Percentiles rank a stretch among this genome's conserved stretches.
These are phyloP conservation scores for Prionailurus viverrinus DNA, from an alignment of 2,113 vertebrate genomes.

Conservation along the genomic window DNA sequence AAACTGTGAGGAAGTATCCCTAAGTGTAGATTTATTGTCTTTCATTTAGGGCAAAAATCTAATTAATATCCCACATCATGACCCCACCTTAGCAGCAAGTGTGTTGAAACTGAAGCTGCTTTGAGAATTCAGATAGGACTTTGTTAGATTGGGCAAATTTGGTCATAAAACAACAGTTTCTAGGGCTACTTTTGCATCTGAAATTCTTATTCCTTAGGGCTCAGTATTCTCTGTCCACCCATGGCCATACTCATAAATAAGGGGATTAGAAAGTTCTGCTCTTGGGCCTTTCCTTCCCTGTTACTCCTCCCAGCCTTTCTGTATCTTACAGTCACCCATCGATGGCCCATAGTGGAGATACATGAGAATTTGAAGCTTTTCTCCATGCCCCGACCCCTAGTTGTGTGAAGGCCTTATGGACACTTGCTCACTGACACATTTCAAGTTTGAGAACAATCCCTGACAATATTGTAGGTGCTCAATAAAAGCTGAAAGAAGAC, in stretches of 20 bases:
- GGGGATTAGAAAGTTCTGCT: neutral
- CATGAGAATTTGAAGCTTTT: neutral
- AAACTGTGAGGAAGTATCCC: conserved; percentile 34
- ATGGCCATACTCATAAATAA: neutral
- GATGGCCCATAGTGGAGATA: neutral
- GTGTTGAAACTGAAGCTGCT: conserved; percentile 64
- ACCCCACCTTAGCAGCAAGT: conserved; percentile 21
- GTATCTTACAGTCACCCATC: neutral
- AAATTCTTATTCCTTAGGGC: neutral
- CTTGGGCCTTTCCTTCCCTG: neutral
- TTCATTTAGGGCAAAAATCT: conserved; percentile 16
- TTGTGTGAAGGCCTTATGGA: conserved; percentile 41
- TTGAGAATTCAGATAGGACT: conserved; percentile 28
- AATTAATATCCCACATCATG: neutral
- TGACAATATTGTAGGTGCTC: conserved; percentile 56
- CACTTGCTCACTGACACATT: neutral
- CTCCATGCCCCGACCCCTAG: neutral
- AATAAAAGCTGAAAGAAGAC: conserved; percentile 63
- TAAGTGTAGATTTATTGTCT: conserved; percentile 53
- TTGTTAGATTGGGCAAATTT: conserved; percentile 32
- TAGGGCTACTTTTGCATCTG: neutral
- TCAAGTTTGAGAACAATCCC: conserved; percentile 61
- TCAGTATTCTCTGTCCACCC: neutral
- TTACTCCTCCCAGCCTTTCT: neutral
- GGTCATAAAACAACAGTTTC: neutral